Base-by-base conservation (phyloP, 2,113 vertebrate genomes). In the Phaethon lepturus region DNA sequence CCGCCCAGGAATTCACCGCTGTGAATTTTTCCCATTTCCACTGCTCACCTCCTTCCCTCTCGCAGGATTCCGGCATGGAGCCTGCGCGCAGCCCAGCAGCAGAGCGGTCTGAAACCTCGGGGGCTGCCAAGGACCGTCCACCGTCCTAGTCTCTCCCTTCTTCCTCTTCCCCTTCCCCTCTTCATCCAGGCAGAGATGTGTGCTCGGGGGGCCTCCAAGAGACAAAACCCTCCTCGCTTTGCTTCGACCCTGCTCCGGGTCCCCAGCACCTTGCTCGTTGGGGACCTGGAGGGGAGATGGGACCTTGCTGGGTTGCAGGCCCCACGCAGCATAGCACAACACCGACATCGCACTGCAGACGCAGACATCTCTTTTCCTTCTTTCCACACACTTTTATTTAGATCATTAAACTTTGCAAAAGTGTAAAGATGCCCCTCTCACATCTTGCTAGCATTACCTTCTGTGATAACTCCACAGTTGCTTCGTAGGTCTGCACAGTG, bases 241-340 rank as follows among this genome's bases (percentile, higher is more conserved):
- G 11, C 59, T 47, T 40, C 2, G 1, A 13, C 28, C 11, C 33
- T 31, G 31, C 44, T 42, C 10, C 2, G 2, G 31, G 13, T 56
- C 16, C 35, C n/a, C 20, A 11, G 7, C 2, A 1, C 44, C 67
- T 29, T 20, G 8, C 47, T 53, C 4, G 0, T 0, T 19, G 62
- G 42, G 38, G 62, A 44, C 16, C 35, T 20, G 26, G 11, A 44
- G 16, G 38, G 28, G 13, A 56, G 17, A 72, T 10, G 28, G 45
- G 18, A 23, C 71, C 24, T 68, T 1, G 0, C 11, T 25, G 79
- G 12, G 33, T 53, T 38, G 35, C 28, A 52, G 53, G 7, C 44
- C 31, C 66, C 25, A 13, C 42, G 31, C 20, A 22, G n/a, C 31
- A 18, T 2, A 35, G 50, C 0, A 2, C 68, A 55, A 62, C 53